Conservation (phyloP, 37 sponge, comb jelly and placozoan genomes). For the Haliclona indistincta region DNA sequence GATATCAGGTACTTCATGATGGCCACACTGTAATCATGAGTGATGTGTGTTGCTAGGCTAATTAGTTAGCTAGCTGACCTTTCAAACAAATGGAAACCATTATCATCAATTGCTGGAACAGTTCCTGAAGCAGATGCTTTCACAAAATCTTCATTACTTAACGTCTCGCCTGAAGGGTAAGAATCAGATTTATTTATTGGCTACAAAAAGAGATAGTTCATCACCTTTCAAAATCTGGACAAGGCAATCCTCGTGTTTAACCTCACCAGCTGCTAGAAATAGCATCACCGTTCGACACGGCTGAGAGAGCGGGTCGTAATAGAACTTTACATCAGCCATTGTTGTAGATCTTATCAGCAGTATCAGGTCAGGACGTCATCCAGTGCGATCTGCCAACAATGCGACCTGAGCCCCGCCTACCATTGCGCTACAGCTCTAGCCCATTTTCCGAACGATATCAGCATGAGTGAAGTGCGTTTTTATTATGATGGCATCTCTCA, state of each 20-base stretch:
- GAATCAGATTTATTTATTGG: no score
- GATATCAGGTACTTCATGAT: constrained; percentile 61
- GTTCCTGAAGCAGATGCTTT: constrained; percentile 38
- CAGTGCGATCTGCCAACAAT: no score
- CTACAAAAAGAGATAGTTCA: no score
- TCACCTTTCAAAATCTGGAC: constrained; percentile 62
- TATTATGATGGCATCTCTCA: constrained; percentile 79
- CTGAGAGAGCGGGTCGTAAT: constrained; percentile 77
- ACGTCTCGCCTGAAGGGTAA: constrained; percentile 33
- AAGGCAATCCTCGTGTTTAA: constrained; percentile 34
- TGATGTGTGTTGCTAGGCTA: no score
- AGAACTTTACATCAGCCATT: constrained; percentile 57
- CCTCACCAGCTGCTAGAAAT: constrained; percentile 48
- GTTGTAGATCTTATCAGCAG: no score
- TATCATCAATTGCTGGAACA: constrained; percentile 78
- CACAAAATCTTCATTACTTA: constrained; percentile 53
- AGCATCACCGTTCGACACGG: constrained; percentile 67
- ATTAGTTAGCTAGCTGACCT: constrained; percentile 56
- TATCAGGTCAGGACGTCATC: no score
- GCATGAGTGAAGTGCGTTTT: constrained; percentile 48
- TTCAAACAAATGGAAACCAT: constrained; percentile 71
- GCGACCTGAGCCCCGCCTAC: no score
- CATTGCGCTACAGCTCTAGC: no score
- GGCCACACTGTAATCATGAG: constrained; percentile 57
- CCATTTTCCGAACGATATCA: no score